Evolutionary conservation across 2,888 invertebrate genomes (phyloP), one percentile per base, ranked within the genome.

Genomic region (Tipula vernalis): DNA sequence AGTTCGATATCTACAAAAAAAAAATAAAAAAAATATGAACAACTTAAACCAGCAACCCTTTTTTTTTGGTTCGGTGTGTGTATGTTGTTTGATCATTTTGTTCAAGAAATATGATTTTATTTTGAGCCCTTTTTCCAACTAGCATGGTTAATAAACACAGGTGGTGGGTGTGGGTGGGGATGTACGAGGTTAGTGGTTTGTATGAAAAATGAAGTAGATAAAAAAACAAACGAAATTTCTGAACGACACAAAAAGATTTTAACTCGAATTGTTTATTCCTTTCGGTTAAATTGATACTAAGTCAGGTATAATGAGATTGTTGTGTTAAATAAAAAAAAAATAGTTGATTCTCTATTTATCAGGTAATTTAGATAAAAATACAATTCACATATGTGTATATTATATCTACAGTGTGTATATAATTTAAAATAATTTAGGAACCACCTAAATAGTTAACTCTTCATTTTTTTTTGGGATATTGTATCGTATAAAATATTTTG

Each of bases 251-350:
- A 71, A 71, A 71, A 28, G 10, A 71, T 71, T 71, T 71, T 3
- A 71, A 71, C 71, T 28, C 2, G 71, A 71, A 71, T 71, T 71
- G 71, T 71, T 71, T 71, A 71, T 71, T 71, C 18, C 28, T 71
- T 71, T 71, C 71, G 71, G 71, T 71, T 71, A 71, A 71, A 71
- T 71, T 71, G 71, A 71, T 71, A 71, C 71, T 71, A 71, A 71
- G 71, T 71, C 71, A 71, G 71, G 71, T 71, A 71, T 71, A 71
- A 71, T 71, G 71, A 71, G 71, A 71, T 71, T 71, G 28, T 28
- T 71, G 28, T 57, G 51, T 5, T 6, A 39, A 6, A n/a, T 5
- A 57, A 71, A 18, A 28, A 71, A 71, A 71, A 8, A 10, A 28
- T 71, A 71, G 28, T 71, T 71, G 71, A 71, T 71, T 71, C 71